Evolutionary conservation across 2,113 vertebrate genomes (phyloP).

Genomic region (Phalacrocorax carbo): DNA sequence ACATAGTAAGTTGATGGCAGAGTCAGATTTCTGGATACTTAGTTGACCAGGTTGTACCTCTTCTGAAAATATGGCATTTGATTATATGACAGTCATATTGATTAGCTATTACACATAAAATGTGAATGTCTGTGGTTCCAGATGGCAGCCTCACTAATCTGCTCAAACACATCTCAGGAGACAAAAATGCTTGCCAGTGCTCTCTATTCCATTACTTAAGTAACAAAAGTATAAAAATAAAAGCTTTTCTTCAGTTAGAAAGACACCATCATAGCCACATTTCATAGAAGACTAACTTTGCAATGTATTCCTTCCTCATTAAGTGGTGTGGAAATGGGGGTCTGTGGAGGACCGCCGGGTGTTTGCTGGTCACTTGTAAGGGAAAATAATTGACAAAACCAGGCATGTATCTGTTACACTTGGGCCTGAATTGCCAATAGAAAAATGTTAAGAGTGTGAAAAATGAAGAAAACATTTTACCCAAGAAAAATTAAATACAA

Average conservation of each 20-base stretch:
- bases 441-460: not conserved
- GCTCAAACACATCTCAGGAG: not conserved
- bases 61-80: not conserved
- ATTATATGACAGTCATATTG: not conserved
- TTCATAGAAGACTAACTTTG: not conserved
- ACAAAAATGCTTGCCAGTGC: not conserved
- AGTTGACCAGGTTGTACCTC: not conserved
- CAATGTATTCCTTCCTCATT: not conserved
- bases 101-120: not conserved
- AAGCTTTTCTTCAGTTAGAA: not conserved
- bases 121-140: not conserved
- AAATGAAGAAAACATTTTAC: not conserved
- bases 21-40: not conserved
- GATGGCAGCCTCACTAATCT: not conserved
- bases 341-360: not conserved
- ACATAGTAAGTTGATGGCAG: not conserved
- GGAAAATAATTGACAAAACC: not conserved
- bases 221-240: not conserved
- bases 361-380: not conserved
- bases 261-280: not conserved
- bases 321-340: not conserved
- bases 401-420: not conserved
- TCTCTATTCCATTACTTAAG: not conserved
- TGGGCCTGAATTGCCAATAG: not conserved
- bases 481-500: not conserved